phyloP scores from a whole-genome alignment of 2,113 vertebrate genomes.

The Centropristis striata region DNA sequence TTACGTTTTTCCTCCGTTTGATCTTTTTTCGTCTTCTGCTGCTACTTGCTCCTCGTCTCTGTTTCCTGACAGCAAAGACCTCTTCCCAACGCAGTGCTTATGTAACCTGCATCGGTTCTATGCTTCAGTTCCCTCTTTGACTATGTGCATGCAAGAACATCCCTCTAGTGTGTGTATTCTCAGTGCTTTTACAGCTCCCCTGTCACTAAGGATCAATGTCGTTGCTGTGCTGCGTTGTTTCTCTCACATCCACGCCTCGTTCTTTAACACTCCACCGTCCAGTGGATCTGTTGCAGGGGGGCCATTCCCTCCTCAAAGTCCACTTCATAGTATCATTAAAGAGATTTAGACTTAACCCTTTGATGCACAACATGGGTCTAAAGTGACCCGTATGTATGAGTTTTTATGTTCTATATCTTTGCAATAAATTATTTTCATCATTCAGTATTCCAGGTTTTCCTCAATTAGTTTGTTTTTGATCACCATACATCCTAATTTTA shows the following conservation, averaged over 20 bases:
- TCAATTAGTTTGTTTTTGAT: too few relatives aligned
- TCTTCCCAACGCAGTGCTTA: slow-evolving; percentile 69
- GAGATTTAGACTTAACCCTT: too few relatives aligned
- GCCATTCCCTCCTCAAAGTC: neutral
- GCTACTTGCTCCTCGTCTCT: slow-evolving; percentile 30
- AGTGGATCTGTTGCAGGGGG: slow-evolving; percentile 20
- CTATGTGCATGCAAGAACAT: slow-evolving; percentile 68
- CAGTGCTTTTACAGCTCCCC: slow-evolving; percentile 63
- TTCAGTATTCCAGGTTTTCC: too few relatives aligned
- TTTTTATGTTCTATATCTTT: too few relatives aligned
- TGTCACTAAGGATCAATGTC: slow-evolving; percentile 74
- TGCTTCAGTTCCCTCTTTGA: slow-evolving; percentile 70
- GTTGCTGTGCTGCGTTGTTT: slow-evolving; percentile 23
- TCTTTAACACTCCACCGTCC: slow-evolving; percentile 27
- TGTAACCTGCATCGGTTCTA: slow-evolving; percentile 71
- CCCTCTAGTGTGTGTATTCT: slow-evolving; percentile 62
- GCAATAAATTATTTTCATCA: too few relatives aligned
- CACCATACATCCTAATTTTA: too few relatives aligned
- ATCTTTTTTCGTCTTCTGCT: neutral
- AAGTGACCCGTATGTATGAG: too few relatives aligned
- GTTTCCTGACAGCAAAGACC: slow-evolving; percentile 41
- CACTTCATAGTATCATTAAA: slow-evolving; percentile 4
- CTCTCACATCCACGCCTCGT: neutral
- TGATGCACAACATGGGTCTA: too few relatives aligned
- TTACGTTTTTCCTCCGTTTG: slow-evolving; percentile 1